Percentiles rank a stretch among this genome's conserved stretches.
phyloP scores from a whole-genome alignment of 2,888 invertebrate species.

The Stenchaetothrips biformis region DNA sequence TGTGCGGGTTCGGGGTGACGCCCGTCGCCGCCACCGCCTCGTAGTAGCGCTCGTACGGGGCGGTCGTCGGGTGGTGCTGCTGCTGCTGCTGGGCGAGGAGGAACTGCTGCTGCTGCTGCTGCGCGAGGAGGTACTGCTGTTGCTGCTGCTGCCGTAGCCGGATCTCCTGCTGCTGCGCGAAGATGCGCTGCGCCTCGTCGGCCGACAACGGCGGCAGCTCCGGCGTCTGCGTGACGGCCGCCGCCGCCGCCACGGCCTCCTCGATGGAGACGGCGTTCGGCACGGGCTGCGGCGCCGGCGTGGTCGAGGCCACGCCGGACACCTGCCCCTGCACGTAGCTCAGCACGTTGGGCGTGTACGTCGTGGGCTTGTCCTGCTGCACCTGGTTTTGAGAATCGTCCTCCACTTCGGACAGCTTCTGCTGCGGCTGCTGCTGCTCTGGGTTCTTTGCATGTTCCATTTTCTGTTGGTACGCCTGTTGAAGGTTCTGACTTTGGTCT shows the following conservation, averaged over 20 bases:
- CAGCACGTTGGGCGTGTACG: conserved; percentile 17
- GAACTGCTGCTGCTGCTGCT: not conserved
- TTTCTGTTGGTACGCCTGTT: too few species aligned
- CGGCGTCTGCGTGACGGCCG: conserved; percentile 1
- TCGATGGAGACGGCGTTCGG: conserved; percentile 13
- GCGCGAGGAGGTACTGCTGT: not conserved
- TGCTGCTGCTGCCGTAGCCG: not conserved
- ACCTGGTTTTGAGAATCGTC: too few species aligned
- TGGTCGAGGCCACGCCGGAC: not conserved
- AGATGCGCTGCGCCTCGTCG: not conserved
- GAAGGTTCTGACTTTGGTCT: too few species aligned
- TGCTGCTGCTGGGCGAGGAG: not conserved
- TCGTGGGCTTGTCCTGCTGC: not conserved
- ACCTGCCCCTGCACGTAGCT: conserved; percentile 14
- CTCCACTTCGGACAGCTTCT: too few species aligned
- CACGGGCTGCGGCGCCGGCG: not conserved
- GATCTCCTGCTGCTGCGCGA: not conserved
- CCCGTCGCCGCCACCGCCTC: not conserved
- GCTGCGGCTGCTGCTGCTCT: too few species aligned
- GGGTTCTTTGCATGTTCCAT: too few species aligned
- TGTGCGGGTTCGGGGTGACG: conserved; percentile 6
- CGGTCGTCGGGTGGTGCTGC: not conserved
- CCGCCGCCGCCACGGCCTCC: conserved; percentile 12
- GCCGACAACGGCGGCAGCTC: not conserved
- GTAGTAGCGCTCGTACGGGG: conserved; percentile 19